Evolutionary conservation across 2,113 vertebrate genomes (phyloP).

Genomic region (Corythoichthys intestinalis): DNA sequence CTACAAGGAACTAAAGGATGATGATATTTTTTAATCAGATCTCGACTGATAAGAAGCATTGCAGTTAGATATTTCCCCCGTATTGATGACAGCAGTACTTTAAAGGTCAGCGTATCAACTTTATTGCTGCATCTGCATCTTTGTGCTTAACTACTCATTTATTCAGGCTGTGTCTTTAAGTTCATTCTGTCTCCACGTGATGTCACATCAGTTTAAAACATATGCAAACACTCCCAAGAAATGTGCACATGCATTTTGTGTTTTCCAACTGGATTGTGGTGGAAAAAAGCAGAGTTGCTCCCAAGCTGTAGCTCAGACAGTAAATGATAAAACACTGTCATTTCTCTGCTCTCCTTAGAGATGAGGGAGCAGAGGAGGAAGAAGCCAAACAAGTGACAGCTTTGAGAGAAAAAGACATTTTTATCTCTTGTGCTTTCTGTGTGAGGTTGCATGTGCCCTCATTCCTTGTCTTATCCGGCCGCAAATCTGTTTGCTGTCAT

Average conservation of each 20-base stretch:
- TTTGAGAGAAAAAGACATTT: conserved; percentile 20
- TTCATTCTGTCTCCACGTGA: not conserved
- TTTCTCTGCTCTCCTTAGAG: conserved; percentile 40
- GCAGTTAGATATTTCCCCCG: not conserved
- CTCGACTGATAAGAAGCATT: not conserved
- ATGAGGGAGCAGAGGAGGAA: conserved; percentile 14
- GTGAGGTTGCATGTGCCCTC: not conserved
- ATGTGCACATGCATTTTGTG: conserved; percentile 15
- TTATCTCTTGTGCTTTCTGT: conserved; percentile 12
- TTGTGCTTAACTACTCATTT: not conserved
- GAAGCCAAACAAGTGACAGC: conserved; percentile 39
- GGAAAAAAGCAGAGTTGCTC: conserved; percentile 26
- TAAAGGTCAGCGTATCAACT: conserved; percentile 6
- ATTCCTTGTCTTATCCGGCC: not conserved
- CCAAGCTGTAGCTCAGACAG: conserved; percentile 46
- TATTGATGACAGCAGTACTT: conserved; percentile 6
- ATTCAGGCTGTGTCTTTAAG: not conserved
- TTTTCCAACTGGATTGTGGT: conserved; percentile 16
- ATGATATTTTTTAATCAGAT: not conserved
- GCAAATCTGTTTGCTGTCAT: conserved; percentile 1
- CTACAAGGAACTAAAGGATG: not conserved
- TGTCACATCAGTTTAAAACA: not conserved
- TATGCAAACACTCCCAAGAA: not conserved
- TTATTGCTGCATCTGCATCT: conserved; percentile 2
- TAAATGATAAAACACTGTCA: conserved; percentile 55